Percentiles rank a stretch among this genome's conserved stretches.
Conservation (phyloP, 2,113 vertebrate species). For the Empidonax alnorum region DNA sequence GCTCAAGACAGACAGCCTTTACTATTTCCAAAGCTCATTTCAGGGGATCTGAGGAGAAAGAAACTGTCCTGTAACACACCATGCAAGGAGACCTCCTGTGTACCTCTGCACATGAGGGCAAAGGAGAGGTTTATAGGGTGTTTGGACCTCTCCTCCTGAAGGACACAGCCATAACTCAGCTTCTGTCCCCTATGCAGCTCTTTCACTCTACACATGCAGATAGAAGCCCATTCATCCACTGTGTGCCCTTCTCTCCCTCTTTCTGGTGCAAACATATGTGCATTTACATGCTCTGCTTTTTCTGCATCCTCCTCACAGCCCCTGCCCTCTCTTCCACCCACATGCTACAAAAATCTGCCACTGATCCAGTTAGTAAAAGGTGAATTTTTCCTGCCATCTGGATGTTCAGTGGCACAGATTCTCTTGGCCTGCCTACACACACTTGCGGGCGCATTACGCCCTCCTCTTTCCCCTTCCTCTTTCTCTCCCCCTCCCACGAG, state of each 20-base stretch:
- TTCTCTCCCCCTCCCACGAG: slow-evolving; percentile 37
- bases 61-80: neutral
- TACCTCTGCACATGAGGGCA: neutral
- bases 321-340: slow-evolving; percentile 41
- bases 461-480: slow-evolving; percentile 48
- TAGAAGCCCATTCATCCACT: neutral
- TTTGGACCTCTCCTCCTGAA: neutral
- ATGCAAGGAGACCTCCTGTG: neutral
- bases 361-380: slow-evolving; percentile 53
- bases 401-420: slow-evolving; percentile 54
- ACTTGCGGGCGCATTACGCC: neutral
- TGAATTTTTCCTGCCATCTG: slow-evolving; percentile 69
- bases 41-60: neutral
- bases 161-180: rapidly evolving
- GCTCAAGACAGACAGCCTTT: neutral
- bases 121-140: neutral
- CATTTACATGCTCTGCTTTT: slow-evolving; percentile 38
- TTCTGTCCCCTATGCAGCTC: neutral
- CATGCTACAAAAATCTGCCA: slow-evolving; percentile 36
- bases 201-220: neutral
- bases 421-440: slow-evolving; percentile 64
- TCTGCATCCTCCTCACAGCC: slow-evolving; percentile 14
- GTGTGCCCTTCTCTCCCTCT: neutral
- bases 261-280: slow-evolving; percentile 21
- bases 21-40: neutral